phyloP scores from a whole-genome alignment of 1,140 invertebrate species.

The Drosophila repleta region DNA sequence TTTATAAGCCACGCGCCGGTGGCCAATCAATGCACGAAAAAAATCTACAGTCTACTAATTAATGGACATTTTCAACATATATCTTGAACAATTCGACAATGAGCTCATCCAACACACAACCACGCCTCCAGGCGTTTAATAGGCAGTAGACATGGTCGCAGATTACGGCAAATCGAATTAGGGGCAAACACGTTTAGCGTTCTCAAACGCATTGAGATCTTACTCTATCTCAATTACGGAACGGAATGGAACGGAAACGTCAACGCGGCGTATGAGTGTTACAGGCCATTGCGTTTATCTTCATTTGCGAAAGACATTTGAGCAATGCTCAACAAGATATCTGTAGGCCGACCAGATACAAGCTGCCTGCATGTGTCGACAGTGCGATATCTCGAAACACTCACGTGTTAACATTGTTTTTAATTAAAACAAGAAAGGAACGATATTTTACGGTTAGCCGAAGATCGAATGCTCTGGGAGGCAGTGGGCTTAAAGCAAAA shows the following conservation, averaged over 20 bases:
- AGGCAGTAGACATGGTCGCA: slow-evolving; percentile 18
- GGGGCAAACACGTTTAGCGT: slow-evolving; percentile 70
- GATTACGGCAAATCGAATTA: slow-evolving; percentile 66
- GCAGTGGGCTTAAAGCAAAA: too few relatives aligned
- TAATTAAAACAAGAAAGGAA: slow-evolving; percentile 49
- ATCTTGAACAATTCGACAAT: slow-evolving; percentile 59
- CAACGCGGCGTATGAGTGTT: slow-evolving; percentile 45
- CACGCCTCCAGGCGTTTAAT: slow-evolving; percentile 58
- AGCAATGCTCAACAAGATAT: slow-evolving; percentile 43
- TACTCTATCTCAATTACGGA: slow-evolving; percentile 48
- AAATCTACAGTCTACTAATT: slow-evolving; percentile 47
- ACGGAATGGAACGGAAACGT: slow-evolving; percentile 31
- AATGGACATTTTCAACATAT: slow-evolving; percentile 47
- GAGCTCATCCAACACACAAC: slow-evolving; percentile 66
- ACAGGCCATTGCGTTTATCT: slow-evolving; percentile 58
- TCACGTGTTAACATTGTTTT: slow-evolving; percentile 71
- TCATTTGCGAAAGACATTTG: slow-evolving; percentile 58
- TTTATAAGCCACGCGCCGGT: slow-evolving; percentile 41
- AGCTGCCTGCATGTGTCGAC: slow-evolving; percentile 25
- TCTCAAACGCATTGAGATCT: slow-evolving; percentile 38
- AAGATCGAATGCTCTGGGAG: too few relatives aligned
- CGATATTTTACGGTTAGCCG: not conserved
- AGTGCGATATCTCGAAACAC: slow-evolving; percentile 30
- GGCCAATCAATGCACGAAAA: slow-evolving; percentile 20
- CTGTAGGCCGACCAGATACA: slow-evolving; percentile 33